Evolutionary conservation across 2,888 invertebrate genomes (phyloP).

Genomic region (Pristionchus maxplancki): DNA sequence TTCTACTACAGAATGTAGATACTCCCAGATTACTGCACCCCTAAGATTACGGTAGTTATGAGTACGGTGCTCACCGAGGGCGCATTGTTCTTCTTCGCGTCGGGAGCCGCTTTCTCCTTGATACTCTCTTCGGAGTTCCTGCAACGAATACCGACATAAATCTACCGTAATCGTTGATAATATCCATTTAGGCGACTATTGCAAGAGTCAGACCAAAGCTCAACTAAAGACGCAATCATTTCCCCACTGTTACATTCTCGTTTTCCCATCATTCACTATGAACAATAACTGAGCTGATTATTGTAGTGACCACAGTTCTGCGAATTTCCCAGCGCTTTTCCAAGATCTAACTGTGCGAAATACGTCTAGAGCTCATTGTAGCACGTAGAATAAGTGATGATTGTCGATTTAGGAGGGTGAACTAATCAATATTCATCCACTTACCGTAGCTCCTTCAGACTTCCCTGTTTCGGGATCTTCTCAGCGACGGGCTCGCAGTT

Average conservation of each 20-base stretch:
- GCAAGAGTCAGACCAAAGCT: too few species aligned
- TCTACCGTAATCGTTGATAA: too few species aligned
- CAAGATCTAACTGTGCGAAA: not conserved
- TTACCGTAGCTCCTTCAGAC: constrained; percentile 28
- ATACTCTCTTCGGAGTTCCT: constrained; percentile 25
- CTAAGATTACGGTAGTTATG: not conserved
- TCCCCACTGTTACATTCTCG: not conserved
- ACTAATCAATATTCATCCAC: not conserved
- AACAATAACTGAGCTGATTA: not conserved
- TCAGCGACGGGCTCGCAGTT: constrained; percentile 34
- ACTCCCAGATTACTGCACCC: too few species aligned
- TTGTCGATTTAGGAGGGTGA: not conserved
- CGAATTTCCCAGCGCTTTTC: not conserved
- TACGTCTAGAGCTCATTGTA: not conserved
- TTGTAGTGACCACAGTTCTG: not conserved
- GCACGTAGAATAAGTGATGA: not conserved
- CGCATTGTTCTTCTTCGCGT: constrained; percentile 18
- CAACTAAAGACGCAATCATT: too few species aligned
- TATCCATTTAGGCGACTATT: too few species aligned
- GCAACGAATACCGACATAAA: not conserved
- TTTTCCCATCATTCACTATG: not conserved
- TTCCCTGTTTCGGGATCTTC: constrained; percentile 3
- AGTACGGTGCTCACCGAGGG: constrained; percentile 41
- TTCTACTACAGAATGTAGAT: too few species aligned
- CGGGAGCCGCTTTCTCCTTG: not conserved